Percentiles rank a stretch among this genome's conserved stretches.
phyloP scores from a whole-genome alignment of 1,140 invertebrate species.

The Drosophila micromelanica region DNA sequence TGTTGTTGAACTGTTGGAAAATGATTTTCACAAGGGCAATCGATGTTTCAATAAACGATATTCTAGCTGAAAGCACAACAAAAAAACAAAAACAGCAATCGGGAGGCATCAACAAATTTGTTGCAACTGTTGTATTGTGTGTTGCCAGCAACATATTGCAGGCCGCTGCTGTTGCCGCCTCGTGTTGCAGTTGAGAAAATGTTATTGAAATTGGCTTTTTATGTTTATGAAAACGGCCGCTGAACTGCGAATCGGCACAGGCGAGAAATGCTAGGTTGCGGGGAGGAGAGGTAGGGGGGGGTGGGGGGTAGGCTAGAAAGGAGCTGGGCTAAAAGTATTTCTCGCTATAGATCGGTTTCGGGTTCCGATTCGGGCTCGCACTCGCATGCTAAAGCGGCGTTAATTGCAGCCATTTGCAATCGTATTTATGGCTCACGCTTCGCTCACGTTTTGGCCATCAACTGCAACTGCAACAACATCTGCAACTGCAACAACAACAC shows the following conservation, averaged over 20 bases:
- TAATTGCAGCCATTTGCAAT: conserved; percentile 81
- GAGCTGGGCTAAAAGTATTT: conserved; percentile 26
- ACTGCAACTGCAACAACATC: conserved; percentile 33
- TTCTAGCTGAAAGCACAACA: conserved; percentile 45
- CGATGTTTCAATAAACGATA: conserved; percentile 82
- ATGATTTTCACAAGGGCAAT: conserved; percentile 79
- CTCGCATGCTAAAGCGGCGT: conserved; percentile 36
- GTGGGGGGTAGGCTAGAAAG: neutral
- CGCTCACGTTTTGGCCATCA: conserved; percentile 80
- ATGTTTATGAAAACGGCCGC: conserved; percentile 76
- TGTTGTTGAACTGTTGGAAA: conserved; percentile 48
- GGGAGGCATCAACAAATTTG: conserved; percentile 64
- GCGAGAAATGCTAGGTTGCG: no score
- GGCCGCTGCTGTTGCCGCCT: conserved; percentile 50
- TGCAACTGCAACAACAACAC: conserved; percentile 12
- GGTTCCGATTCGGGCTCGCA: conserved; percentile 21
- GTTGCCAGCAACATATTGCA: conserved; percentile 56
- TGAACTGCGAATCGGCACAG: conserved; percentile 32
- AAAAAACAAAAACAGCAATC: conserved; percentile 14
- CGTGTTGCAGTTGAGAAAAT: conserved; percentile 67
- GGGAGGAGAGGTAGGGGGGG: no score
- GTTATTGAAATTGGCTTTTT: conserved; percentile 83
- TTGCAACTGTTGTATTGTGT: conserved; percentile 59
- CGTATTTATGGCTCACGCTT: conserved; percentile 79
- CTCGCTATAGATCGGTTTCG: conserved; percentile 37